These are phyloP conservation scores for Drosophila repletoides DNA, from an alignment of 1,140 invertebrate species.

Conservation along the genomic window DNA sequence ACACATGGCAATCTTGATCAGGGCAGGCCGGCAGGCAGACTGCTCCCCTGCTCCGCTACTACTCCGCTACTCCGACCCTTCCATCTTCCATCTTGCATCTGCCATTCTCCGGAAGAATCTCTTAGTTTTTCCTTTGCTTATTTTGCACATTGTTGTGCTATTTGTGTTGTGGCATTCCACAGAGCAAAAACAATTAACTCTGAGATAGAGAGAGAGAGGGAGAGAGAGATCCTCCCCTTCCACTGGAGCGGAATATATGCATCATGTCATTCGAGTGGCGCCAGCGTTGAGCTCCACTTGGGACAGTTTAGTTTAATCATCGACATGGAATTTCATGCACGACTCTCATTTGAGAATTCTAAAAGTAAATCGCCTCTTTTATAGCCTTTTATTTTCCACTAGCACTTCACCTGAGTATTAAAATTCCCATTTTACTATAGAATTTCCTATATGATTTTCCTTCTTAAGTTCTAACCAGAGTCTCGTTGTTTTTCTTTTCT, in stretches of 20 bases:
- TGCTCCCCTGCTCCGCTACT: background rate
- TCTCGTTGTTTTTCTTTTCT: background rate
- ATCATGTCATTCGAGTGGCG: constrained; percentile 54
- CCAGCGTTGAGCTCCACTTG: constrained; percentile 14
- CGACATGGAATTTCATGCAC: constrained; percentile 31
- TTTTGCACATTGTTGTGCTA: constrained; percentile 73
- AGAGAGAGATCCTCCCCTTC: constrained; percentile 16
- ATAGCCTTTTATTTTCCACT: constrained; percentile 12
- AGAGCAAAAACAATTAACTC: constrained; percentile 61
- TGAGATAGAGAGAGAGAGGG: no score
- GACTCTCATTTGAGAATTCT: constrained; percentile 3
- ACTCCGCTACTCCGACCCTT: background rate
- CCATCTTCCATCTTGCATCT: background rate
- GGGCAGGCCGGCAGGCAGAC: background rate
- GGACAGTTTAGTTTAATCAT: constrained; percentile 28
- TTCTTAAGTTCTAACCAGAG: background rate
- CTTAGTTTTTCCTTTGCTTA: constrained; percentile 35
- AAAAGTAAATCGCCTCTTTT: constrained; percentile 11
- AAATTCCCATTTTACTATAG: background rate
- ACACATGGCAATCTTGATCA: constrained; percentile 53
- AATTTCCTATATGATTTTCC: constrained; percentile 1
- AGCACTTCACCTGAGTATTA: constrained; percentile 1
- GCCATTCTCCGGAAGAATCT: background rate
- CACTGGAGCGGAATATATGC: constrained; percentile 32
- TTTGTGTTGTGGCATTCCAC: constrained; percentile 74